Evolutionary conservation across 2,888 invertebrate genomes (phyloP).

Genomic region (Rhopalosiphum nymphaeae): DNA sequence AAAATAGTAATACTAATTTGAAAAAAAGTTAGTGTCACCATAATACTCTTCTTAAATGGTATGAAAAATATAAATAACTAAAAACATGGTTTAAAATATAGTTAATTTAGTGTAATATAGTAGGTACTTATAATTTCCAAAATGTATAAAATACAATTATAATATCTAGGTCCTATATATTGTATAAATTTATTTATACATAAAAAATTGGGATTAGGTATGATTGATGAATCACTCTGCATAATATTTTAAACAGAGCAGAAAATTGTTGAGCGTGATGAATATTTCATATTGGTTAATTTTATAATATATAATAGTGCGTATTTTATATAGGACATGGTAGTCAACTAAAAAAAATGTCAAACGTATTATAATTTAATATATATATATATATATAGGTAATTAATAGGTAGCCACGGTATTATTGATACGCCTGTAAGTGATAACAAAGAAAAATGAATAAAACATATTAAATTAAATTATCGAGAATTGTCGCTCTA

Average conservation of each 20-base stretch:
- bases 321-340: neutral
- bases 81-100: neutral
- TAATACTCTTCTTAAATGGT: neutral
- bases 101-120: neutral
- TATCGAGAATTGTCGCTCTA: neutral
- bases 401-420: neutral
- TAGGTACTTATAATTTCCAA: neutral
- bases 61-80: neutral
- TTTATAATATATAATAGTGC: neutral
- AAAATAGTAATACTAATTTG: neutral
- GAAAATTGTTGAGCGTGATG: neutral
- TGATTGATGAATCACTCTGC: neutral
- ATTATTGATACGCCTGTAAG: neutral
- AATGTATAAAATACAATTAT: neutral
- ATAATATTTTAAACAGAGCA: neutral
- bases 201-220: neutral
- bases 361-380: neutral
- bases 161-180: too few species aligned
- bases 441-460: constrained; percentile 5
- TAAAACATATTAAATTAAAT: neutral
- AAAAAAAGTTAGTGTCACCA: neutral
- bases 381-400: neutral
- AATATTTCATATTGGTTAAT: neutral
- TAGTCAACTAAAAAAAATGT: neutral
- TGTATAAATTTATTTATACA: too few species aligned